Base-by-base conservation (phyloP, 2,888 invertebrate genomes). In the Meiosimyza platycephala region DNA sequence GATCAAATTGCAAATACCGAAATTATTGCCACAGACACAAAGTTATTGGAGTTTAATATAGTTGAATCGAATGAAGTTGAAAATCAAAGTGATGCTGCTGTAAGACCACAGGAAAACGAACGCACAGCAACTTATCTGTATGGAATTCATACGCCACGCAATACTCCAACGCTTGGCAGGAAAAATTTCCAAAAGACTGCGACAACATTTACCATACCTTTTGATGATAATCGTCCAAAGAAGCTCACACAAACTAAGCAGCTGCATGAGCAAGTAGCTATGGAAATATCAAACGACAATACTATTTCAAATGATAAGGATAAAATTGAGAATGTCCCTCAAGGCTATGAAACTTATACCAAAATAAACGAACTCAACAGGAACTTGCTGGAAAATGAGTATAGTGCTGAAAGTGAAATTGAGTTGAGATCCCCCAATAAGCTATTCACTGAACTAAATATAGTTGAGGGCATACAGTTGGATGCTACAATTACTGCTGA, bases 201-300 rank as follows among this genome's bases (percentile, higher is more conserved):
- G 0, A 72, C 80, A 15, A 64, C 84, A 1, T 84, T 80, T 70
- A 82, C 76, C 50, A 77, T 83, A 47, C 79, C 80, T 12, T 78
- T 83, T 60, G 57, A 57, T 4, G 50, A 72, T 11, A 16, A 28
- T 28, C 28, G 28, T 28, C 28, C 28, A 28, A 28, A 28, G 4
- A 28, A 28, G 28, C 28, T 28, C 28, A 28, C 28, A 4, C 28
- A 28, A 28, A 4, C 28, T 28, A 28, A 40, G 2, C 64, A 48
- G 68, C 13, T 60, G 72, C 47, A 57, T 9, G n/a, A 7, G 47
- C 47, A 48, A 16, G 33, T 6, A 15, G 12, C 33, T 12, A 51
- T 50, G n/a, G 28, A 68, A 65, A 72, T 13, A 62, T 28, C 33
- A 47, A 47, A 50, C 33, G 12, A 48, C 16, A 33, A 65, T 65